phyloP scores from a whole-genome alignment of 2,113 vertebrate species.

The Platysteira castanea region DNA sequence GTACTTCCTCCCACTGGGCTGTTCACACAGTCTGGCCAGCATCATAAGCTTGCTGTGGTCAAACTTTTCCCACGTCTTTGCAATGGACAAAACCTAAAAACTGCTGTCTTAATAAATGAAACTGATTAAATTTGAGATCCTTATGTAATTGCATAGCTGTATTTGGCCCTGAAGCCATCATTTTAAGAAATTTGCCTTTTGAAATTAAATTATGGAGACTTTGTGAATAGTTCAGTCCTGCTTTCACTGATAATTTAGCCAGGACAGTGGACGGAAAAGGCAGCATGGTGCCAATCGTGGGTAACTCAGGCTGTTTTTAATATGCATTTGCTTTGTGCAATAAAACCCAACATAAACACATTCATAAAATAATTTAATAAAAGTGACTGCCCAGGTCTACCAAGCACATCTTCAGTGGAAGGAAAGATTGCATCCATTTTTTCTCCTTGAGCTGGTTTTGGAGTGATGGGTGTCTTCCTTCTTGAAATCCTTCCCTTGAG shows the following conservation, averaged over 20 bases:
- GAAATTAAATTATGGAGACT: not conserved
- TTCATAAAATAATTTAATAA: not conserved
- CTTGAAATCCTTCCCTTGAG: not conserved
- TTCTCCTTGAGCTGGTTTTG: not conserved
- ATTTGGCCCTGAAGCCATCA: not conserved
- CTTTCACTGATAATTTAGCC: not conserved
- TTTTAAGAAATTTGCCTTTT: constrained; percentile 6
- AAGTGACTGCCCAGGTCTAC: not conserved
- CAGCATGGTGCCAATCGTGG: not conserved
- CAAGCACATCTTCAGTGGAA: not conserved
- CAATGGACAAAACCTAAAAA: not conserved
- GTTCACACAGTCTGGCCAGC: not conserved
- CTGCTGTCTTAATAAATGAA: not conserved
- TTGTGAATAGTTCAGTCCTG: not conserved
- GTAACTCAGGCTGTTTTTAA: not conserved
- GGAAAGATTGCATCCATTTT: not conserved
- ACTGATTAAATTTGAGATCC: not conserved
- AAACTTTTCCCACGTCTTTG: not conserved
- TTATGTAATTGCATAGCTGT: not conserved
- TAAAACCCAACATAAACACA: not conserved
- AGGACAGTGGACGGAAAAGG: not conserved
- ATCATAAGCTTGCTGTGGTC: not conserved
- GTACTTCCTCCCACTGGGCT: not conserved
- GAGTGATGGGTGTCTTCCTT: not conserved
- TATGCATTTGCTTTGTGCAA: not conserved